These are phyloP conservation scores for Peromyscus maniculatus DNA, from an alignment of 2,113 vertebrate genomes.

Conservation along the genomic window DNA sequence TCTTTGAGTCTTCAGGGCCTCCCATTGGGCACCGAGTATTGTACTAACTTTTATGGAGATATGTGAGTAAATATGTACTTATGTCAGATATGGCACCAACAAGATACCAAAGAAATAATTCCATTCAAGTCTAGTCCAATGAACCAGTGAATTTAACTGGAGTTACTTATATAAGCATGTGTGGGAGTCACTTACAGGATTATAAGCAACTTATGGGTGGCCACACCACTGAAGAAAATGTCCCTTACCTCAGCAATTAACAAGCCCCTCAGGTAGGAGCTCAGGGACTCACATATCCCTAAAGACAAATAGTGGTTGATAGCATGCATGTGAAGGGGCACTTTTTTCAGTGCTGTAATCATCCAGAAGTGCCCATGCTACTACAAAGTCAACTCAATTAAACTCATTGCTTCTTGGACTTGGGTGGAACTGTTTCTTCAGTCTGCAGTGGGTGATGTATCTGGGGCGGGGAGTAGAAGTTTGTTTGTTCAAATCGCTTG, in stretches of 20 bases:
- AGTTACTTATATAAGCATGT: neutral
- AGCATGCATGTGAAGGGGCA: neutral
- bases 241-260: neutral
- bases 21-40: neutral
- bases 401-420: neutral
- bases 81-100: neutral
- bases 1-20: neutral
- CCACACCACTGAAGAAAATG: neutral
- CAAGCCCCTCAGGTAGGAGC: neutral
- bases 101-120: neutral
- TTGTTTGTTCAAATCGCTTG: neutral
- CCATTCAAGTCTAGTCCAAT: neutral
- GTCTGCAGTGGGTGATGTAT: neutral
- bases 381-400: neutral
- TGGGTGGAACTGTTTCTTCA: neutral
- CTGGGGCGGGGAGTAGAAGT: neutral
- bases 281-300: neutral
- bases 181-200: neutral
- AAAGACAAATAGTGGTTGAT: neutral
- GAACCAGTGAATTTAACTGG: neutral
- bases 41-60: too few species aligned
- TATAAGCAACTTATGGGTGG: neutral
- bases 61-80: neutral
- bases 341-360: neutral
- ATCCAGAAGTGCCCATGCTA: neutral